A percentile compares a stretch with the other conserved stretches of the same genome.
Evolutionary conservation across 1,140 invertebrate genomes (phyloP).

Genomic region (Pantala flavescens): DNA sequence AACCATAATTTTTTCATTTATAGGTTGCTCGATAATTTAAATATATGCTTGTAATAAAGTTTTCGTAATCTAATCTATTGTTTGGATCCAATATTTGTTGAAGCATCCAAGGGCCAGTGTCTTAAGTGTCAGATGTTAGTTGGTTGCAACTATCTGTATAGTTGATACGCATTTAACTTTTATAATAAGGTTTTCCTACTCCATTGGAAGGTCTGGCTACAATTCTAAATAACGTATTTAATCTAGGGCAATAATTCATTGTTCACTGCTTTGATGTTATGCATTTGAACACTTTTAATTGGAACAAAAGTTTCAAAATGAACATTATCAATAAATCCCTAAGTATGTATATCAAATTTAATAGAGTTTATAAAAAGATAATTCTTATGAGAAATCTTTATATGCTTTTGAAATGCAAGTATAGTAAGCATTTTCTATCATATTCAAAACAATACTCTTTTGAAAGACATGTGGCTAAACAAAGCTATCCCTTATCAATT

Average conservation of each 20-base stretch:
- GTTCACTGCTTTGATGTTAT: slow-evolving; percentile 6
- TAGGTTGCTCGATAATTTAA: too few species aligned
- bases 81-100: too few species aligned
- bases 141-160: background rate
- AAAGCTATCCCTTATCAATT: background rate
- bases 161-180: too few species aligned
- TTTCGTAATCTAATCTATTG: too few species aligned
- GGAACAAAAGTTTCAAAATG: background rate
- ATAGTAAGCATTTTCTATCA: background rate
- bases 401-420: background rate
- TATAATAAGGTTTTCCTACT: background rate
- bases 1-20: too few species aligned
- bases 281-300: background rate
- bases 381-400: background rate
- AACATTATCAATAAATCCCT: too few species aligned
- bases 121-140: background rate
- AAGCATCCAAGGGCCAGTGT: background rate
- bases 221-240: slow-evolving; percentile 2
- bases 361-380: too few species aligned
- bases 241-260: background rate
- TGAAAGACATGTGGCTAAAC: background rate
- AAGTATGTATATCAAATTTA: too few species aligned
- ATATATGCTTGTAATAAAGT: too few species aligned
- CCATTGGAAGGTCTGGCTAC: background rate
- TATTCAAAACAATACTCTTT: background rate